Evolutionary conservation across 2,113 vertebrate species (phyloP).

Genomic region (Xerus inauris): DNA sequence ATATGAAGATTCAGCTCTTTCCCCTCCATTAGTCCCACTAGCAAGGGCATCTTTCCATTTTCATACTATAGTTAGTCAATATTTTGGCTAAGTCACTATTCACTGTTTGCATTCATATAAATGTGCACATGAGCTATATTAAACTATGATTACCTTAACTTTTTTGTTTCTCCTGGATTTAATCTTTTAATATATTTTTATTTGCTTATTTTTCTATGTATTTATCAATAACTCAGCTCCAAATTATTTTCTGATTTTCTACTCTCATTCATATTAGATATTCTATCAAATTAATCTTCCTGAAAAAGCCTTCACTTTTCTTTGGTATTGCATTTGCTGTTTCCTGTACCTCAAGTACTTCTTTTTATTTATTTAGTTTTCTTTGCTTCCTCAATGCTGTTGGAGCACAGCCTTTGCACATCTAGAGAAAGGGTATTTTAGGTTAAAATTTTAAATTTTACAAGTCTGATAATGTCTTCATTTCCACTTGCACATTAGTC

Average conservation of each 20-base stretch:
- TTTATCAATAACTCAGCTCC: background rate
- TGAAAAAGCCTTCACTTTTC: background rate
- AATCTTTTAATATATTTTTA: background rate
- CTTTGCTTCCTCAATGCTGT: background rate
- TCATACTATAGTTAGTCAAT: background rate
- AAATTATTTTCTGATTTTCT: slow-evolving; percentile 3
- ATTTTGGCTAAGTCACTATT: slow-evolving; percentile 9
- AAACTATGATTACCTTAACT: background rate
- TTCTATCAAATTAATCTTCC: background rate
- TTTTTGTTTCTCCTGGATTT: background rate
- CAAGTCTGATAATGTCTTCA: background rate
- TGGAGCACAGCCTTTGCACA: background rate
- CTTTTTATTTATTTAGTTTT: background rate
- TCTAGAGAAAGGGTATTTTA: background rate
- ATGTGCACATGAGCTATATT: background rate
- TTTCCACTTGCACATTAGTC: background rate
- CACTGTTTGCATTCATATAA: background rate
- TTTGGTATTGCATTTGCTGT: background rate
- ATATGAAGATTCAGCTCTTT: background rate
- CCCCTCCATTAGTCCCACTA: background rate
- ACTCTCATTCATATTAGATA: background rate
- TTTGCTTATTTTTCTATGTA: background rate
- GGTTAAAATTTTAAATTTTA: slow-evolving; percentile 6
- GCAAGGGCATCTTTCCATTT: background rate
- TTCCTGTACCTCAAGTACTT: background rate